Evolutionary conservation across 1,140 invertebrate species (phyloP).

Genomic region (Brachionus rotundiformis): DNA sequence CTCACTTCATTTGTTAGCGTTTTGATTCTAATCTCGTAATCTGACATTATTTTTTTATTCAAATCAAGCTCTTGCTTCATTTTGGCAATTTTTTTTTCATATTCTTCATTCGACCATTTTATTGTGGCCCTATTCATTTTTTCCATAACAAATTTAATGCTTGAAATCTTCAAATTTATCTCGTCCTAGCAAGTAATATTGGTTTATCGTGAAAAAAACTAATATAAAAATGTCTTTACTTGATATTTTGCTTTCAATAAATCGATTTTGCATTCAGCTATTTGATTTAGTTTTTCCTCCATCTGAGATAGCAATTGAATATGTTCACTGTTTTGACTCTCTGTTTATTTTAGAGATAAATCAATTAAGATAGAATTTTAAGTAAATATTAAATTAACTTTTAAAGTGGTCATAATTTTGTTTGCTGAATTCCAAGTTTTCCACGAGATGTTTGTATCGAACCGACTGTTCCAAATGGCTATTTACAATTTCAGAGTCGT

Average conservation of each 20-base stretch:
- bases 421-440: constrained; percentile 33
- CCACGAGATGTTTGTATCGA: not conserved
- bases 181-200: constrained; percentile 17
- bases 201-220: not conserved
- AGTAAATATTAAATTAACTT: not conserved
- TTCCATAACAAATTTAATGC: constrained; percentile 40
- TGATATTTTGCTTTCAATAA: constrained; percentile 41
- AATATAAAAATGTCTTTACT: not conserved
- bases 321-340: not conserved
- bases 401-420: not conserved
- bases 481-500: not conserved
- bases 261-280: constrained; percentile 26
- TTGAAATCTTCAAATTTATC: constrained; percentile 35
- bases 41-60: not conserved
- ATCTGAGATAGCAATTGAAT: not conserved
- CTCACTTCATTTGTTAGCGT: not conserved
- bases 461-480: not conserved
- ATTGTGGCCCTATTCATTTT: constrained; percentile 16
- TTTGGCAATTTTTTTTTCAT: not conserved
- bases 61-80: constrained; percentile 33
- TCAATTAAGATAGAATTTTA: not conserved
- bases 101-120: constrained; percentile 45
- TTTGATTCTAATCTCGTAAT: constrained; percentile 20
- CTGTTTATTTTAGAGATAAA: not conserved
- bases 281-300: constrained; percentile 33